These are phyloP conservation scores for Diplosoma virens DNA, from an alignment of 23 tunicate genomes.

Conservation along the genomic window DNA sequence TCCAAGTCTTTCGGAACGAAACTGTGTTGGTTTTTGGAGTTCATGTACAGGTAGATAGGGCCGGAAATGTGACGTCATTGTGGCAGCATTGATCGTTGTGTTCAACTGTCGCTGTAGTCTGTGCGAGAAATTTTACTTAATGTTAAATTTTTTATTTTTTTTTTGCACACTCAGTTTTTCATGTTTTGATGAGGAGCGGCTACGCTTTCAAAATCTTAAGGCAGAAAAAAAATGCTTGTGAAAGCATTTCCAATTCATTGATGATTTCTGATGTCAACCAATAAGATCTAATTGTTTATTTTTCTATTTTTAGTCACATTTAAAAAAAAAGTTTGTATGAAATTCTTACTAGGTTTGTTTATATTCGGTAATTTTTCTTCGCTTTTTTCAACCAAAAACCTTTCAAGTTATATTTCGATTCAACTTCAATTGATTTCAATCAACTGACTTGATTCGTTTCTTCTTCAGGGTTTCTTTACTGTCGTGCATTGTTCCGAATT, in stretches of 20 bases:
- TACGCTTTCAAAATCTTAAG: not conserved
- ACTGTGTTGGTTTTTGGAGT: conserved; percentile 91
- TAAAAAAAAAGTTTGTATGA: no score
- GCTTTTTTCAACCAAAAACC: no score
- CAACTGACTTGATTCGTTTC: no score
- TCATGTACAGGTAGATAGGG: conserved; percentile 75
- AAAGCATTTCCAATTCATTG: not conserved
- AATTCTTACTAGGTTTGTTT: no score
- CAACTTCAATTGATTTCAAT: no score
- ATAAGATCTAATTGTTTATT: not conserved
- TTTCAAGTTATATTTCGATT: no score
- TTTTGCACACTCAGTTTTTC: not conserved
- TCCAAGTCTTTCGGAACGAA: conserved; percentile 43
- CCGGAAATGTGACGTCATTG: not conserved
- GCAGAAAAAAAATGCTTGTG: not conserved
- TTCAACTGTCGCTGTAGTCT: no score
- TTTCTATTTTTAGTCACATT: no score
- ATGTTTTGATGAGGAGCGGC: not conserved
- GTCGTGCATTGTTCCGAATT: conserved; percentile 44
- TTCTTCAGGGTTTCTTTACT: conserved; percentile 52
- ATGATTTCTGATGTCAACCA: not conserved
- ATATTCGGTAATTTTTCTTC: no score
- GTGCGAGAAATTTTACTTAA: no score
- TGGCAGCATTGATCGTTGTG: no score
- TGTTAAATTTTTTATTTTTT: no score